phyloP scores from a whole-genome alignment of 2,113 vertebrate genomes.

The Tamias sibiricus region DNA sequence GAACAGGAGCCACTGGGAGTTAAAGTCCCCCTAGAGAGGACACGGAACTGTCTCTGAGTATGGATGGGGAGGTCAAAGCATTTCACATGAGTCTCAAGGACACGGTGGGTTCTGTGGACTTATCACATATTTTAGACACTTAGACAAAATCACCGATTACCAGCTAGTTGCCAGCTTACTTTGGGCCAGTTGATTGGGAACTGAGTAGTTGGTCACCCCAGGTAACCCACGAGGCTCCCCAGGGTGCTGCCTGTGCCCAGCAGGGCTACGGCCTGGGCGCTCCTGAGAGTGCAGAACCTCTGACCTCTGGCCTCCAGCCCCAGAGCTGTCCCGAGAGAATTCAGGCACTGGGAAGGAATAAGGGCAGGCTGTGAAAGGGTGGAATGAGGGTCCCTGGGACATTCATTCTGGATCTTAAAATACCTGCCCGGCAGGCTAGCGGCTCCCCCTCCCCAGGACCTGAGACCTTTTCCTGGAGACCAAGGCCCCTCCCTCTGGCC shows the following conservation, averaged over 20 bases:
- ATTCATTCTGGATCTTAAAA: neutral
- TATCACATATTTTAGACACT: accelerated
- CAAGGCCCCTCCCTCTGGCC: accelerated
- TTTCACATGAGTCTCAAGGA: neutral
- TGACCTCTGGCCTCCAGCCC: no score
- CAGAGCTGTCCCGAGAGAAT: neutral
- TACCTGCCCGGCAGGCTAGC: neutral
- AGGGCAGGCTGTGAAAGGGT: no score
- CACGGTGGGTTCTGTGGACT: neutral
- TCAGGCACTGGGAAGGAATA: neutral
- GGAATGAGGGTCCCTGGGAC: neutral
- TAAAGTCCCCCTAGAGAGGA: neutral
- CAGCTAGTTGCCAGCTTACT: neutral
- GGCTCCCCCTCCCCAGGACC: accelerated
- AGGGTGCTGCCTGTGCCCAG: neutral
- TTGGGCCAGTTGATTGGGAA: neutral
- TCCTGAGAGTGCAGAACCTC: neutral
- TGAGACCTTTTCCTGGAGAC: no score
- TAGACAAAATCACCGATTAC: no score
- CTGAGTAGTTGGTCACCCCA: accelerated
- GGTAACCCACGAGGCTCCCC: neutral
- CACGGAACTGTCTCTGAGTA: neutral
- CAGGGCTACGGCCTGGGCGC: no score
- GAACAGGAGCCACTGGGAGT: accelerated
- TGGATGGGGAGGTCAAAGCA: no score